These are phyloP conservation scores for Larimichthys polyactis DNA, from an alignment of 2,113 vertebrate genomes.

Conservation along the genomic window DNA sequence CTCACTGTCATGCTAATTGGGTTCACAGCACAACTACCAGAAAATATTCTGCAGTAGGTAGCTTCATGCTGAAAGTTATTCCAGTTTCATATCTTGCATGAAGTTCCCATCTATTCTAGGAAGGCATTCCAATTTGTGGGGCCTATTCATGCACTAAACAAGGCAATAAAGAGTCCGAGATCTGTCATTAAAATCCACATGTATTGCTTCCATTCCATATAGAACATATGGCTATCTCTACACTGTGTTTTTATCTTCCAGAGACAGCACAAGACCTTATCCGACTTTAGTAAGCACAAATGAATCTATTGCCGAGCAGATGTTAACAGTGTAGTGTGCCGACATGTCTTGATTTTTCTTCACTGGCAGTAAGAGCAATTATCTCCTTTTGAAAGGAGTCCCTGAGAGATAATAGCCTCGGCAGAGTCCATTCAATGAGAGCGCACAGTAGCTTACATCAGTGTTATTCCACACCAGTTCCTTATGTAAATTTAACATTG, in stretches of 20 bases:
- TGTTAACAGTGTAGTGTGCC: slow-evolving; percentile 25
- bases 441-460: slow-evolving; percentile 5
- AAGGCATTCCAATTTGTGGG: slow-evolving; percentile 39
- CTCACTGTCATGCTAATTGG: slow-evolving; percentile 38
- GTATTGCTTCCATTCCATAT: slow-evolving; percentile 46
- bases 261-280: slow-evolving; percentile 15
- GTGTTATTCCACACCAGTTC: slow-evolving; percentile 30
- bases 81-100: slow-evolving; percentile 30
- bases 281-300: slow-evolving; percentile 41
- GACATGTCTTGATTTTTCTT: slow-evolving; percentile 47
- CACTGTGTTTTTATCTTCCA: slow-evolving; percentile 45
- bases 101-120: slow-evolving; percentile 47
- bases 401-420: slow-evolving; percentile 39
- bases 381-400: slow-evolving; percentile 44
- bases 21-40: slow-evolving; percentile 21
- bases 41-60: slow-evolving; percentile 22
- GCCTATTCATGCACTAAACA: slow-evolving; percentile 50
- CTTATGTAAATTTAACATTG: not conserved
- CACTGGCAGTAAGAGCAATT: slow-evolving; percentile 32
- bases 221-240: slow-evolving; percentile 57
- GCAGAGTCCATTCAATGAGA: slow-evolving; percentile 21
- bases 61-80: slow-evolving; percentile 26
- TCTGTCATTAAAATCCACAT: slow-evolving; percentile 64
- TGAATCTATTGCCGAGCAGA: slow-evolving; percentile 41
- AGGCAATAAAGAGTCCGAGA: slow-evolving; percentile 44